Conservation (phyloP, 2,797 vertebrate genomes). For the Semaprochilodus insignis region DNA sequence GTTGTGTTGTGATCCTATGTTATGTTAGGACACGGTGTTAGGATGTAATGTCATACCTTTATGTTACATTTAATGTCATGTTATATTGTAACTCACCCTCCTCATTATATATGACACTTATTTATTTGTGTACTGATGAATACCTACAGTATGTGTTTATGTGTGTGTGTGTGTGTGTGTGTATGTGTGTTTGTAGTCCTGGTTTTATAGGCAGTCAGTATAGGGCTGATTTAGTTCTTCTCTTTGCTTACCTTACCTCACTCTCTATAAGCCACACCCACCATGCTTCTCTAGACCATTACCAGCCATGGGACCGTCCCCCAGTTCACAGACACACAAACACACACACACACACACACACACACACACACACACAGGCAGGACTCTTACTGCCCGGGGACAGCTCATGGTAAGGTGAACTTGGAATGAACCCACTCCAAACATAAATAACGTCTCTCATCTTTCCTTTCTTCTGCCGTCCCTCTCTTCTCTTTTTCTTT, state of each 20-base stretch:
- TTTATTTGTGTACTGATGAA: too few species aligned
- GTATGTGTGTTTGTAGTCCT: constrained; percentile 63
- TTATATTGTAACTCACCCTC: too few species aligned
- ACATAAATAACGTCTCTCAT: constrained; percentile 82
- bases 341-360: constrained; percentile 40
- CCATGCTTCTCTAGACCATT: constrained; percentile 62
- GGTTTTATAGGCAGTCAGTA: constrained; percentile 72
- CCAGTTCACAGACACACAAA: constrained; percentile 53
- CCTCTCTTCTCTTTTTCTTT: constrained; percentile 4
- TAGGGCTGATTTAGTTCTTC: constrained; percentile 75
- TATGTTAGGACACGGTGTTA: too few species aligned
- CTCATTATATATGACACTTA: too few species aligned
- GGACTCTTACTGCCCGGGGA: constrained; percentile 77
- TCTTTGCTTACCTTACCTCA: constrained; percentile 36
- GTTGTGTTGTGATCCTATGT: too few species aligned
- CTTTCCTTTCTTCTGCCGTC: constrained; percentile 55
- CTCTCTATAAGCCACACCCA: constrained; percentile 48
- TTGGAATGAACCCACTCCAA: constrained; percentile 82
- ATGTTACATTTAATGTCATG: too few species aligned
- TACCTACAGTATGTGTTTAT: too few species aligned
- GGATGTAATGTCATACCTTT: too few species aligned
- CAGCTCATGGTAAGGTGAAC: constrained; percentile 84
- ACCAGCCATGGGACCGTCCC: constrained; percentile 65
- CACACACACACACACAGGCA: constrained; percentile 42
- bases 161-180: background rate